phyloP scores from a whole-genome alignment of 1,140 invertebrate species.

The Penaeus vannamei region DNA sequence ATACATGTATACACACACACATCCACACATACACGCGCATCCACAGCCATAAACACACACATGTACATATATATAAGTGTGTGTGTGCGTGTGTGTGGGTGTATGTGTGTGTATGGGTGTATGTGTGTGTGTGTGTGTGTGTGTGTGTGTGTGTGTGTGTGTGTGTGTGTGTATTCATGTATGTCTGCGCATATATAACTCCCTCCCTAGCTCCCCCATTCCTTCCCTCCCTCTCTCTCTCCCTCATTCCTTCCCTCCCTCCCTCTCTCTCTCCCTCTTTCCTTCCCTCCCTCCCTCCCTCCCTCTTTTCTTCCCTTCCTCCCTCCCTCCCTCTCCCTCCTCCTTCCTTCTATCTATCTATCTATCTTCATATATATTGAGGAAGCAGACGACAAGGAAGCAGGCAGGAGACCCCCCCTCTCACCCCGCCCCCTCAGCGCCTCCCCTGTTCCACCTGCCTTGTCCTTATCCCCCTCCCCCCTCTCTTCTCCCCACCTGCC shows the following conservation, averaged over 20 bases:
- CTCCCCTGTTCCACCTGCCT: too few species aligned
- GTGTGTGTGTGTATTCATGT: background rate
- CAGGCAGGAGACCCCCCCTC: too few species aligned
- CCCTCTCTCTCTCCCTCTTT: background rate
- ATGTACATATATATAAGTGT: background rate
- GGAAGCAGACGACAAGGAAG: background rate
- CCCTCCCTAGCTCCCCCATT: too few species aligned
- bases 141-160: background rate
- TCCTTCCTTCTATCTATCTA: background rate
- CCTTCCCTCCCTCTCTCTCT: too few species aligned
- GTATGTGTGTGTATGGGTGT: conserved; percentile 1
- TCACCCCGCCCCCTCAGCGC: too few species aligned
- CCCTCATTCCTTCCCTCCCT: background rate
- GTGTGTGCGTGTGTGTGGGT: conserved; percentile 5
- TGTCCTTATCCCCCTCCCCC: too few species aligned
- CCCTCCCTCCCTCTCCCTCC: background rate
- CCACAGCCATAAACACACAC: background rate
- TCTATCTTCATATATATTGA: background rate
- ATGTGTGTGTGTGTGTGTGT: background rate
- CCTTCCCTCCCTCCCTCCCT: background rate
- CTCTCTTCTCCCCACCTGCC: too few species aligned
- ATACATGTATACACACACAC: background rate
- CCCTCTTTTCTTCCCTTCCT: background rate
- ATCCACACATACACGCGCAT: background rate
- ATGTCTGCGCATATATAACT: too few species aligned